Percentiles rank a stretch among this genome's conserved stretches.
phyloP scores from a whole-genome alignment of 2,113 vertebrate species.

The Lethenteron camtschaticum region DNA sequence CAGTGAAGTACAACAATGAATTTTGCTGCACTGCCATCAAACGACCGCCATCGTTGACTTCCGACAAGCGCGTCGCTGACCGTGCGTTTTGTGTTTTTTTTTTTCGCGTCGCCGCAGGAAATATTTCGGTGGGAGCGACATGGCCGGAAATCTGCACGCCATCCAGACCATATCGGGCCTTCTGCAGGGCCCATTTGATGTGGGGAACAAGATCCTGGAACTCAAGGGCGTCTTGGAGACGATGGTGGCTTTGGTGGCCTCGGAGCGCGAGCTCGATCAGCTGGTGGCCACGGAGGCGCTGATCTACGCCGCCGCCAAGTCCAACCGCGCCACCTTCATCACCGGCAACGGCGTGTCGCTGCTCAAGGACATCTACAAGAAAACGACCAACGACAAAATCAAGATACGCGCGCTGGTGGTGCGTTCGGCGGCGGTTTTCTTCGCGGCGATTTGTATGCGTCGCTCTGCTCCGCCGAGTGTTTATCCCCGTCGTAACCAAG shows the following conservation, averaged over 20 bases:
- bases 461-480: no score
- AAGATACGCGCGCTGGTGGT: conserved; percentile 86
- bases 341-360: conserved; percentile 66
- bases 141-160: conserved; percentile 42
- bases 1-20: no score
- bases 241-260: conserved; percentile 58
- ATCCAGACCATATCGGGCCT: conserved; percentile 75
- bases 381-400: conserved; percentile 66
- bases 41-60: no score
- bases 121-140: no score
- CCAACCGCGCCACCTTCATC: conserved; percentile 83
- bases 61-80: no score
- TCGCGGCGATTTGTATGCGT: no score
- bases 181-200: conserved; percentile 69
- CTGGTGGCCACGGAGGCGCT: conserved; percentile 76
- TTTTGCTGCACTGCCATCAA: no score
- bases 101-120: no score
- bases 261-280: conserved; percentile 47
- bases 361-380: conserved; percentile 90
- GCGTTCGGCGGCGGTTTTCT: conserved; percentile 13
- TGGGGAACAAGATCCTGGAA: conserved; percentile 63
- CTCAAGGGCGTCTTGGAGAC: conserved; percentile 71
- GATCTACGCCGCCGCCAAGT: conserved; percentile 76
- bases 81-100: no score
- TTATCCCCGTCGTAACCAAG: no score